These are phyloP conservation scores for Oikopleura albicans DNA, from an alignment of 23 tunicate species.

Conservation along the genomic window DNA sequence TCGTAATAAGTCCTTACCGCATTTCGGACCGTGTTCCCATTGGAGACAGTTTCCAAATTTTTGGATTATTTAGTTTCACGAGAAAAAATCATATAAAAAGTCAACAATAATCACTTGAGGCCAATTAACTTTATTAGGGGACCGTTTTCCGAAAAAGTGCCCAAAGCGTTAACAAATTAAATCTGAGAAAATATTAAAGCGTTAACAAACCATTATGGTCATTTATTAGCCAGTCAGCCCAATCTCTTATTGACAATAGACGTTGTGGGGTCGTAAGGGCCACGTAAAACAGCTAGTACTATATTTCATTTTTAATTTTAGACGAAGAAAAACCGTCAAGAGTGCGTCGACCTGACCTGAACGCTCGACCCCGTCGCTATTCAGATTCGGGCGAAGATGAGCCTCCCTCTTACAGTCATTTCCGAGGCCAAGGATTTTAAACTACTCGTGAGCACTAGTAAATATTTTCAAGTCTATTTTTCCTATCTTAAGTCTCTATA, in stretches of 20 bases:
- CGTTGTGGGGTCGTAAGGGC: too few relatives aligned
- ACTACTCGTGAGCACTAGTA: not conserved
- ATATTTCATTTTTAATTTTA: not conserved
- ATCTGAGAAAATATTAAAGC: not conserved
- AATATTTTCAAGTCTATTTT: too few relatives aligned
- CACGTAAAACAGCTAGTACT: too few relatives aligned
- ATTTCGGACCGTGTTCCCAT: too few relatives aligned
- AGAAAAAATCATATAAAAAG: not conserved
- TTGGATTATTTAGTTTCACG: too few relatives aligned
- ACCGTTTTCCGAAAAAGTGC: not conserved
- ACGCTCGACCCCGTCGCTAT: not conserved
- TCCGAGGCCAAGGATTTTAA: not conserved
- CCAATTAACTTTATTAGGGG: not conserved
- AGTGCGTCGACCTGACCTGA: not conserved
- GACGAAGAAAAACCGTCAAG: slow-evolving; percentile 1
- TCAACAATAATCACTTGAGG: not conserved
- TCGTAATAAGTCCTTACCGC: too few relatives aligned
- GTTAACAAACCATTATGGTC: too few relatives aligned
- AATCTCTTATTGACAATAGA: too few relatives aligned
- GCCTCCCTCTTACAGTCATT: not conserved
- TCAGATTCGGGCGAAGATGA: not conserved
- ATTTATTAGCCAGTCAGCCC: too few relatives aligned
- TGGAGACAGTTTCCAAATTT: too few relatives aligned
- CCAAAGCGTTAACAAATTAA: not conserved
- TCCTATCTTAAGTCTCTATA: too few relatives aligned